Conservation (phyloP, 2,888 invertebrate species). For the Drosophila basisetae region DNA sequence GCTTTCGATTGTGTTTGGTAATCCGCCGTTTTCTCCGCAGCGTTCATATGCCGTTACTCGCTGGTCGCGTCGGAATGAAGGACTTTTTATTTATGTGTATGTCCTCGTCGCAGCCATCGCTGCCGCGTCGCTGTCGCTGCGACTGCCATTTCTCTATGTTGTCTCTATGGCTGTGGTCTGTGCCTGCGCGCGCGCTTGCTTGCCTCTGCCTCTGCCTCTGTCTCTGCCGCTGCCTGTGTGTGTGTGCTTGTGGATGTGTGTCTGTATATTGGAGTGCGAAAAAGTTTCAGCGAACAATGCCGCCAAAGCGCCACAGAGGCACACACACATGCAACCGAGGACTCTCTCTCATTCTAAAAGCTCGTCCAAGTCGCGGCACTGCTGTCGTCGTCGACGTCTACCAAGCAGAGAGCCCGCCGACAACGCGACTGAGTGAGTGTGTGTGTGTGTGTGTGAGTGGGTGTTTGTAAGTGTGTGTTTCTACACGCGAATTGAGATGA, state of each 20-base stretch:
- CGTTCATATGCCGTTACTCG: constrained; percentile 82
- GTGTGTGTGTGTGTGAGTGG: constrained; percentile 13
- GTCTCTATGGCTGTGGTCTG: constrained; percentile 17
- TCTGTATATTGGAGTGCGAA: constrained; percentile 51
- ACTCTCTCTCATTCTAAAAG: constrained; percentile 45
- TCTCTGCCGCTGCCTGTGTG: background rate
- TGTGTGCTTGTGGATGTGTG: constrained; percentile 13
- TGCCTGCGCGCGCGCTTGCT: constrained; percentile 27
- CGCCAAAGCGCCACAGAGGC: constrained; percentile 48
- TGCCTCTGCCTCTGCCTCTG: background rate
- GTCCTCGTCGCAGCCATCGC: constrained; percentile 73
- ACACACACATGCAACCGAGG: constrained; percentile 16
- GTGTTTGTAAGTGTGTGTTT: constrained; percentile 29
- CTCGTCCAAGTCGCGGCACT: constrained; percentile 62
- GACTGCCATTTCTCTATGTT: constrained; percentile 53
- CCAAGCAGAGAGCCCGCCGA: constrained; percentile 46
- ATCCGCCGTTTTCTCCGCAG: constrained; percentile 74
- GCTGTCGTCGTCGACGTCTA: constrained; percentile 40
- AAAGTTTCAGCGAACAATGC: constrained; percentile 68
- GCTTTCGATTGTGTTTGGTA: constrained; percentile 46
- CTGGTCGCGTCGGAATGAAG: constrained; percentile 85
- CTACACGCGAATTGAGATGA: constrained; percentile 75
- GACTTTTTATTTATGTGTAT: constrained; percentile 85
- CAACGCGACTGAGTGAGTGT: constrained; percentile 26
- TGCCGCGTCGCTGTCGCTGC: constrained; percentile 41